A percentile compares a stretch with the other conserved stretches of the same genome.
These are phyloP conservation scores for Pelvicachromis taeniatus DNA, from an alignment of 2,113 vertebrate species.

Conservation along the genomic window DNA sequence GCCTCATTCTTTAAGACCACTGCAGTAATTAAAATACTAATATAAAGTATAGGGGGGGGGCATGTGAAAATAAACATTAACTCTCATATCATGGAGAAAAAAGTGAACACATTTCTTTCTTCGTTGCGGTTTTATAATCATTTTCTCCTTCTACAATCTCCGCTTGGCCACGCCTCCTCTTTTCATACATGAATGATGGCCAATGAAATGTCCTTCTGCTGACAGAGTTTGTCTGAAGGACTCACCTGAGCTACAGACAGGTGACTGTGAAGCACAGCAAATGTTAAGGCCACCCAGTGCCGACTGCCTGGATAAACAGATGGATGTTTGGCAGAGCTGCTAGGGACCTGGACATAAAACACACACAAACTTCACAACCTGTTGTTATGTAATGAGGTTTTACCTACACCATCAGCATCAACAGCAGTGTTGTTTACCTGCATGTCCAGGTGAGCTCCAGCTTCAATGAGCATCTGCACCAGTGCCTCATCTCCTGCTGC, in stretches of 20 bases:
- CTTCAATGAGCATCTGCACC: slow-evolving; percentile 93
- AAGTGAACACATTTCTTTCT: too few relatives aligned
- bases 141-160: too few relatives aligned
- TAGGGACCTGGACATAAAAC: slow-evolving; percentile 76
- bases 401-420: background rate
- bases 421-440: slow-evolving; percentile 35
- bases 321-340: slow-evolving; percentile 75
- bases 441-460: slow-evolving; percentile 81
- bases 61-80: too few relatives aligned
- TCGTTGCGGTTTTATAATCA: too few relatives aligned
- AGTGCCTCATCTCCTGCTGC: slow-evolving; percentile 91
- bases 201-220: background rate
- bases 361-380: background rate
- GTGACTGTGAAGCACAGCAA: slow-evolving; percentile 85
- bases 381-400: fast-evolving
- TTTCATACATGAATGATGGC: background rate
- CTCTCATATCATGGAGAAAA: too few relatives aligned
- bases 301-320: slow-evolving; percentile 87
- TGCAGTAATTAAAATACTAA: background rate
- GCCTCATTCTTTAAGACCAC: background rate
- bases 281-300: slow-evolving; percentile 86
- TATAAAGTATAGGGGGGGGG: background rate
- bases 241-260: slow-evolving; percentile 63
- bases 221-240: background rate
- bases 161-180: too few relatives aligned